Evolutionary conservation across 2,113 vertebrate species (phyloP).

Genomic region (Phalacrocorax carbo): DNA sequence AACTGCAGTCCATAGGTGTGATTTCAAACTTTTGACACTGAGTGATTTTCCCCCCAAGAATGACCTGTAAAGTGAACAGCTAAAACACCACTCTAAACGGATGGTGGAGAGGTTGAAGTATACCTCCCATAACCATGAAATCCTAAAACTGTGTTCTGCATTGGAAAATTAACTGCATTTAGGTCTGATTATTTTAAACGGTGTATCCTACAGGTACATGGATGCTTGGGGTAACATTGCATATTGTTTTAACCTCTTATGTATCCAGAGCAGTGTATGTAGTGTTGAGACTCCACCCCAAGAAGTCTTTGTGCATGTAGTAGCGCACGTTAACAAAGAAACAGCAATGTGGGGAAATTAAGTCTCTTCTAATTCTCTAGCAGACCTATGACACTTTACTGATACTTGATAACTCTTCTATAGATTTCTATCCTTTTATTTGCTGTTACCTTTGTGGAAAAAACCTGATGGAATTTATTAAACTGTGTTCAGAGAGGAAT

Average conservation of each 20-base stretch:
- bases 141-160: too few relatives aligned
- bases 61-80: background rate
- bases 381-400: background rate
- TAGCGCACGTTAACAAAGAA: background rate
- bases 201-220: too few relatives aligned
- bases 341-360: background rate
- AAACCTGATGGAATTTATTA: background rate
- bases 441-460: background rate
- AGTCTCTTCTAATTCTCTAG: background rate
- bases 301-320: background rate
- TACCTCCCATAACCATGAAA: background rate
- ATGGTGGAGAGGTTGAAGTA: background rate
- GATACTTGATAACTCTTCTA: background rate
- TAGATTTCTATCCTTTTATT: background rate
- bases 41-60: background rate
- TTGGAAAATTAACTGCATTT: background rate
- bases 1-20: background rate
- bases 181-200: background rate
- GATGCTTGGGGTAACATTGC: background rate
- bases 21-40: background rate
- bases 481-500: background rate
- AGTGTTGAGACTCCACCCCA: background rate
- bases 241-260: accelerated
- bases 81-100: background rate
- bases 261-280: accelerated